These are phyloP conservation scores for Drosophila tristis DNA, from an alignment of 1,140 invertebrate genomes.

Conservation along the genomic window DNA sequence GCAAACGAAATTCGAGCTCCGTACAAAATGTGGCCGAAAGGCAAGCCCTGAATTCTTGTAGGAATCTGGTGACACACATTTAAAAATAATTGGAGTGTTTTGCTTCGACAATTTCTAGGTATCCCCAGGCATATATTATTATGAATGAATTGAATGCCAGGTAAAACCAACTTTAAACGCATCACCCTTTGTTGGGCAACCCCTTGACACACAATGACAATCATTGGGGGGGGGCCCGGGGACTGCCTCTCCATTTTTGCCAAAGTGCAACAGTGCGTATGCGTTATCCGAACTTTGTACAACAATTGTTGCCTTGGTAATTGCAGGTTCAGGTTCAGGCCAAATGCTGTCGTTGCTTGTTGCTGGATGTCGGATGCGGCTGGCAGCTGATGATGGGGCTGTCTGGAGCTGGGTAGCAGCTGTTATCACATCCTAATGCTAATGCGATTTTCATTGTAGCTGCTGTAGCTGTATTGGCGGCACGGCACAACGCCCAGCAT, in stretches of 20 bases:
- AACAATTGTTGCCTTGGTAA: constrained; percentile 57
- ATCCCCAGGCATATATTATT: too few species aligned
- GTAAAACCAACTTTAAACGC: constrained; percentile 10
- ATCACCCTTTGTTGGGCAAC: constrained; percentile 4
- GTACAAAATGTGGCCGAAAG: too few species aligned
- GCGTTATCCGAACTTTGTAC: constrained; percentile 50
- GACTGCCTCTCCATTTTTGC: not conserved
- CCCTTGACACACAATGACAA: constrained; percentile 37
- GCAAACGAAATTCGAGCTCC: too few species aligned
- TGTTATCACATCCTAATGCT: constrained; percentile 60
- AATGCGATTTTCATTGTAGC: constrained; percentile 65
- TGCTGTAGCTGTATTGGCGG: constrained; percentile 41
- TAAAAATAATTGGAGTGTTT: too few species aligned
- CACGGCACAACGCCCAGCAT: constrained; percentile 5
- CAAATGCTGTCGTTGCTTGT: constrained; percentile 28
- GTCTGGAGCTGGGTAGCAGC: constrained; percentile 21
- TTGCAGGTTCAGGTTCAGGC: constrained; percentile 19
- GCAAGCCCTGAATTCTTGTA: too few species aligned
- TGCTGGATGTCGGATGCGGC: not conserved
- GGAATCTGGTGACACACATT: too few species aligned
- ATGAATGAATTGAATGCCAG: constrained; percentile 5
- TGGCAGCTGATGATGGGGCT: constrained; percentile 24
- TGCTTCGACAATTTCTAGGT: too few species aligned
- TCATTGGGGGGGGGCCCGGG: constrained; percentile 15
- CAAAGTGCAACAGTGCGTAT: constrained; percentile 50